Conservation (phyloP, 2,888 invertebrate genomes). For the Sphecodes monilicornis region DNA sequence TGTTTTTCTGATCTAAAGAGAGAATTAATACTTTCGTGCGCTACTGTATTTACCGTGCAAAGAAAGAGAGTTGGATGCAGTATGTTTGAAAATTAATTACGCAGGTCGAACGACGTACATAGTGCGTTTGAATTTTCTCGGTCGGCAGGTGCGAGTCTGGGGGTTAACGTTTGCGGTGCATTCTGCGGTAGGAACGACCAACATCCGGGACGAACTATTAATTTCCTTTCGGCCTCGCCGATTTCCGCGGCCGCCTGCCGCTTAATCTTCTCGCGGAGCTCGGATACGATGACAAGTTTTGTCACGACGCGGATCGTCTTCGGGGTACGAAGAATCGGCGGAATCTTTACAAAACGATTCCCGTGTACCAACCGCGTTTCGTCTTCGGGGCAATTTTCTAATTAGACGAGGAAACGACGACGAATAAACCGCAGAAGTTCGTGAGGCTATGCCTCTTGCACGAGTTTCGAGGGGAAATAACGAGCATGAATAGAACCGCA, state of each 20-base stretch:
- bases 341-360: constrained; percentile 19
- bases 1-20: no score
- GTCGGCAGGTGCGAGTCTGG: constrained; percentile 35
- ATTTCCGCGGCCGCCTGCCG: constrained; percentile 70
- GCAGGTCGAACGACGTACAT: neutral
- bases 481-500: constrained; percentile 58
- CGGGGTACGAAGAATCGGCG: neutral
- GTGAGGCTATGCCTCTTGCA: constrained; percentile 41
- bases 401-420: constrained; percentile 45
- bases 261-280: constrained; percentile 68
- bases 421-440: constrained; percentile 40
- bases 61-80: neutral
- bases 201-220: constrained; percentile 78
- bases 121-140: constrained; percentile 44
- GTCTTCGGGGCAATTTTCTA: constrained; percentile 51
- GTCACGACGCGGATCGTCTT: constrained; percentile 21
- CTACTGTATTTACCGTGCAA: no score
- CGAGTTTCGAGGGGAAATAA: constrained; percentile 57
- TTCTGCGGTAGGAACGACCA: constrained; percentile 73
- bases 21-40: no score
- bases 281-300: constrained; percentile 49
- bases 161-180: constrained; percentile 75
- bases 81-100: constrained; percentile 6
- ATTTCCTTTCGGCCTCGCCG: constrained; percentile 76
- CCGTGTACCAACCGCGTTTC: neutral